Evolutionary conservation across 2,797 vertebrate species (phyloP).

Genomic region (Chelmon rostratus): DNA sequence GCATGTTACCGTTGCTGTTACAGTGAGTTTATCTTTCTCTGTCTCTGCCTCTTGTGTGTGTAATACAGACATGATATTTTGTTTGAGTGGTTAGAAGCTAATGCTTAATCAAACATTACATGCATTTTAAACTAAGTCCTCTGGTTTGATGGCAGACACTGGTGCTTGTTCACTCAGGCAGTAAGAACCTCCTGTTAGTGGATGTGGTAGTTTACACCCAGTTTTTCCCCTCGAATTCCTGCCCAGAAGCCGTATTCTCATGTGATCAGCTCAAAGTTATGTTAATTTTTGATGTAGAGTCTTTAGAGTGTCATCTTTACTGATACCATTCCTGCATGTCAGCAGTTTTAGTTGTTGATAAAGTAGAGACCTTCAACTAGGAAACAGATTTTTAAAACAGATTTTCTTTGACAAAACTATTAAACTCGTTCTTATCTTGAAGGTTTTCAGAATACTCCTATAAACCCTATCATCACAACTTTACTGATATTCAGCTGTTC

Average conservation of each 20-base stretch:
- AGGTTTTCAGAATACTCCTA: no score
- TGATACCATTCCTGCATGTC: background rate
- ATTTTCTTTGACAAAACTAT: no score
- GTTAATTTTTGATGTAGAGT: background rate
- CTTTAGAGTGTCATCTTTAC: background rate
- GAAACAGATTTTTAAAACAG: no score
- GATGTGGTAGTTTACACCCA: background rate
- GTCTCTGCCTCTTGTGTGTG: constrained; percentile 9
- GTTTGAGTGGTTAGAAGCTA: constrained; percentile 23
- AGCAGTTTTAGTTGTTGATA: background rate
- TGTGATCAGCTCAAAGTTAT: background rate
- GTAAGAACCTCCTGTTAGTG: constrained; percentile 1
- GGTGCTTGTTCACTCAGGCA: background rate
- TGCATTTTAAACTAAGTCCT: background rate
- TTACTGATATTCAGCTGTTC: background rate
- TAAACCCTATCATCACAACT: no score
- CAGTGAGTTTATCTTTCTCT: background rate
- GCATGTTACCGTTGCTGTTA: background rate
- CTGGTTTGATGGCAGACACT: constrained; percentile 6
- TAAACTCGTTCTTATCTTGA: no score
- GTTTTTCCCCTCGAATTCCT: background rate
- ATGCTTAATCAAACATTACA: constrained; percentile 20
- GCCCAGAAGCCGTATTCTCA: background rate
- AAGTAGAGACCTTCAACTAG: background rate
- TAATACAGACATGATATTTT: constrained; percentile 25